Percentiles rank a stretch among this genome's conserved stretches.
Evolutionary conservation across 2,797 vertebrate genomes (phyloP).

Genomic region (Oreochromis mossambicus): DNA sequence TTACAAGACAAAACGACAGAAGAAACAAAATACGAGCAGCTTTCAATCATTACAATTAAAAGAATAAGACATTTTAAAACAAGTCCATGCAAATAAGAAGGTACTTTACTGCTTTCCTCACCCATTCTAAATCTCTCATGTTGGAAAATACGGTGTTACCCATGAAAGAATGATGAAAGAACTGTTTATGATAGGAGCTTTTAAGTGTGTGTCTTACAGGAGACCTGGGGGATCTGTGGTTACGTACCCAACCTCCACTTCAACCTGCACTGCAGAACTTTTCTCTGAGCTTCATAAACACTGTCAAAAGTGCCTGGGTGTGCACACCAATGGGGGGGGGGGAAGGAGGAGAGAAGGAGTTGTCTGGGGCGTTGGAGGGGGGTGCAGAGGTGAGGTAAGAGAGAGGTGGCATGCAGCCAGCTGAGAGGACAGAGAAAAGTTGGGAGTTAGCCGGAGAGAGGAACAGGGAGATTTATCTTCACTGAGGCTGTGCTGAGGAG

Average conservation of each 20-base stretch:
- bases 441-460: conserved; percentile 61
- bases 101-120: not conserved
- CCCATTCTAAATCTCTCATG: not conserved
- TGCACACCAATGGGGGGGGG: conserved; percentile 45
- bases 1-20: not conserved
- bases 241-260: conserved; percentile 37
- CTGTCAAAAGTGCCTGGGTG: conserved; percentile 71
- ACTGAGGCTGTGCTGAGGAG: conserved; percentile 23
- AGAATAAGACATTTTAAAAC: not conserved
- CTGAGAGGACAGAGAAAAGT: conserved; percentile 66
- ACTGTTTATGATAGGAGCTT: conserved; percentile 29
- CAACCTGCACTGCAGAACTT: conserved; percentile 82
- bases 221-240: not conserved
- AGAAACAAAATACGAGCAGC: not conserved
- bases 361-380: conserved; percentile 5
- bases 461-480: conserved; percentile 20
- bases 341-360: not conserved
- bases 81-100: not conserved
- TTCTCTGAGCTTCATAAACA: conserved; percentile 68
- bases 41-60: not conserved
- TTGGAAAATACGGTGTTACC: not conserved
- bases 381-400: not conserved
- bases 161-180: not conserved
- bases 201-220: not conserved
- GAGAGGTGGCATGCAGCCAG: conserved; percentile 53